phyloP scores from a whole-genome alignment of 2,113 vertebrate genomes.

The Brachyhypopomus occidentalis region DNA sequence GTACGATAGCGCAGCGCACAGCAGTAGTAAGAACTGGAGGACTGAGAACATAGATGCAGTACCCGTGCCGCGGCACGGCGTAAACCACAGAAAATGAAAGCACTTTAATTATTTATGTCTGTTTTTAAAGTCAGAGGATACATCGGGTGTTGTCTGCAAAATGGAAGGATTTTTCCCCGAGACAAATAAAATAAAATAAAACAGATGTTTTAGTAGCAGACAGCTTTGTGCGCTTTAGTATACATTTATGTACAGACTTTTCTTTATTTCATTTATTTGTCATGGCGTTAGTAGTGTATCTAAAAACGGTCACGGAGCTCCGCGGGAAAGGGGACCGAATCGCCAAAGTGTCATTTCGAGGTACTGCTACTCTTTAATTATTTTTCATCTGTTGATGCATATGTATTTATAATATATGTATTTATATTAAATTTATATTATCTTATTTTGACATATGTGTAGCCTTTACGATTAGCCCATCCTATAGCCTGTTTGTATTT shows the following conservation, averaged over 20 bases:
- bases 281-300: constrained; percentile 85
- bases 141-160: constrained; percentile 38
- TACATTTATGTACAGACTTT: constrained; percentile 10
- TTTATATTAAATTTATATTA: background rate
- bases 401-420: too few relatives aligned
- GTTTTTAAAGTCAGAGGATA: constrained; percentile 29
- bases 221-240: background rate
- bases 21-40: background rate
- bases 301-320: constrained; percentile 82
- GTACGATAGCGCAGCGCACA: background rate
- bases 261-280: constrained; percentile 37
- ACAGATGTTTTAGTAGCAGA: constrained; percentile 37
- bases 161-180: constrained; percentile 36
- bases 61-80: constrained; percentile 23
- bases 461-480: background rate
- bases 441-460: background rate
- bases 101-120: constrained; percentile 64
- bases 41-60: constrained; percentile 8
- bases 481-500: too few relatives aligned
- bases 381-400: background rate
- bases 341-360: constrained; percentile 91
- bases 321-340: constrained; percentile 84
- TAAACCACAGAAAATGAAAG: constrained; percentile 54
- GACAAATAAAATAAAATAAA: constrained; percentile 40
- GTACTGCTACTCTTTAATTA: constrained; percentile 65